Base-by-base conservation (phyloP, 2,888 invertebrate species). In the Lasioglossum leucozonium region DNA sequence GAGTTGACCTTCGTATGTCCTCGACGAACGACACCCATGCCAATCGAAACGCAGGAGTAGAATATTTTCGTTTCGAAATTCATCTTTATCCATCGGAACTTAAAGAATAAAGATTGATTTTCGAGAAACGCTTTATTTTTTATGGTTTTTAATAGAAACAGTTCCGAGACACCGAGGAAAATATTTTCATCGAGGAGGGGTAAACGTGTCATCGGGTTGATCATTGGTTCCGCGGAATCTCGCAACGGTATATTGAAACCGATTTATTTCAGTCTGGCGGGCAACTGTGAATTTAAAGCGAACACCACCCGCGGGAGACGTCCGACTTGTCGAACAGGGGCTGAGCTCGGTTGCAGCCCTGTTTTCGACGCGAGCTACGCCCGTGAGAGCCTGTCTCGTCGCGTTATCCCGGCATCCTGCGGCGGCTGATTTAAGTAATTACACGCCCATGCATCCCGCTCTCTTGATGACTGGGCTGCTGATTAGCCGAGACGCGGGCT, bases 361-460 rank as follows among this genome's bases (percentile, higher is more conserved):
- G 71, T 67, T 81, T 47, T 30, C 62, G 34, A 51, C 16, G 77
- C 22, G 42, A 72, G 55, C 37, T 71, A 40, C 42, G 16, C 13
- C 58, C 44, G 16, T 8, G 18, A 22, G 73, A 51, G 78, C n/a
- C 62, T 71, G 72, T 62, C 78, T 77, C 58, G 75, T 26, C 78
- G 65, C 44, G 71, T 82, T 84, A 62, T n/a, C 75, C 2, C 34
- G 40, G 34, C 40, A 30, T 72, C 78, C 65, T 26, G 26, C 55
- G 3, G 82, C n/a, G 26, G 65, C 62, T 30, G 82, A 77, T 76
- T 84, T 72, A 40, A 72, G 55, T 72, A 82, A 83, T 83, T 83
- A 79, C 78, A n/a, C 74, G 72, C 51, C 51, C 40, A 37, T 37
- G 76, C 51, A 71, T 37, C 74, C 73, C n/a, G 26, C n/a, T n/a